Evolutionary conservation across 2,113 vertebrate genomes (phyloP).

Genomic region (Embiotoca jacksoni): DNA sequence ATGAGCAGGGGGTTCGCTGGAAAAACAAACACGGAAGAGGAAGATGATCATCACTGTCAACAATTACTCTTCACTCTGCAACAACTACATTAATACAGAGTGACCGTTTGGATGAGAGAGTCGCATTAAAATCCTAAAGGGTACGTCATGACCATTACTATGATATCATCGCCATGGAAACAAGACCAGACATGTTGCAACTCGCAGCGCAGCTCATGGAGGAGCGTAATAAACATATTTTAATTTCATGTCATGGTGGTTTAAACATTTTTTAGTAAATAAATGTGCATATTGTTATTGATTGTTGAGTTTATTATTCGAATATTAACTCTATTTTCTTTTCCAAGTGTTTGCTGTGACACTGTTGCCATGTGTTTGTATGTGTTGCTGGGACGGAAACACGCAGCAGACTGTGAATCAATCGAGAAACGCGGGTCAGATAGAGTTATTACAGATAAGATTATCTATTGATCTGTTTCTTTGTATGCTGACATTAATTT

Average conservation of each 20-base stretch:
- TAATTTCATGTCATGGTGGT: background rate
- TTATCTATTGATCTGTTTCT: conserved; percentile 17
- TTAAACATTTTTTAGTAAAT: background rate
- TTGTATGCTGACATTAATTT: background rate
- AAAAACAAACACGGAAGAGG: conserved; percentile 34
- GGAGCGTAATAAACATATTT: background rate
- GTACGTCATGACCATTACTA: background rate
- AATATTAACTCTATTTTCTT: too few species aligned
- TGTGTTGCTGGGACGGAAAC: background rate
- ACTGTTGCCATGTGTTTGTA: too few species aligned
- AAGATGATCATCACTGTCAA: conserved; percentile 23
- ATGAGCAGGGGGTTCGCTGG: conserved; percentile 95
- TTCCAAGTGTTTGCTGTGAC: background rate
- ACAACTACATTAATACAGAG: background rate
- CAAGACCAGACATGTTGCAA: background rate
- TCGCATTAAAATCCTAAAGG: conserved; percentile 11
- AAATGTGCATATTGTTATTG: background rate
- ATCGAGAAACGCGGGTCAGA: background rate
- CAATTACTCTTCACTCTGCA: background rate
- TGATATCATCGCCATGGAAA: conserved; percentile 27
- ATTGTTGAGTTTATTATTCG: background rate
- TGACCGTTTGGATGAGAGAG: background rate
- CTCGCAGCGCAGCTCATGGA: background rate
- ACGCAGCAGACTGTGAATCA: background rate
- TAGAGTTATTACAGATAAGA: background rate